Evolutionary conservation across 2,113 vertebrate species (phyloP).

Genomic region (Bambusicola thoracicus): DNA sequence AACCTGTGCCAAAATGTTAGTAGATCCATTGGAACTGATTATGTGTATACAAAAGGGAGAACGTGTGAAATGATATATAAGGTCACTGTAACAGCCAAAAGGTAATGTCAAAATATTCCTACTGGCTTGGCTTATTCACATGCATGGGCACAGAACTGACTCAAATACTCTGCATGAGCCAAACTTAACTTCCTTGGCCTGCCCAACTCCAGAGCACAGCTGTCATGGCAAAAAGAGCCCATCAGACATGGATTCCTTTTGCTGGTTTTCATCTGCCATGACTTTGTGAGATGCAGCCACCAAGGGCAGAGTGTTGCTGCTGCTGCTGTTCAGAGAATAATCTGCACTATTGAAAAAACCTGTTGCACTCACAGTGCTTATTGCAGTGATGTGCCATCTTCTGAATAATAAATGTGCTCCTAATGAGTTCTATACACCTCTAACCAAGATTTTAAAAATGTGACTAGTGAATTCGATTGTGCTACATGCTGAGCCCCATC

Average conservation of each 20-base stretch:
- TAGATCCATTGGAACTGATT: constrained; percentile 66
- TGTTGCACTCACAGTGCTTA: background rate
- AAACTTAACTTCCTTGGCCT: constrained; percentile 64
- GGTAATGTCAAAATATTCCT: constrained; percentile 62
- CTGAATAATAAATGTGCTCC: constrained; percentile 23
- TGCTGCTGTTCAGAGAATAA: constrained; percentile 39
- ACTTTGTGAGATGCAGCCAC: constrained; percentile 66
- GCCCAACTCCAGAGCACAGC: constrained; percentile 61
- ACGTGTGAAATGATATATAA: constrained; percentile 65
- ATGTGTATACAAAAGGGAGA: constrained; percentile 52
- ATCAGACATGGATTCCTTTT: constrained; percentile 64
- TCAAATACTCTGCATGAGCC: constrained; percentile 44
- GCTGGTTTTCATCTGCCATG: constrained; percentile 67
- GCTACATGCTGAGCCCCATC: background rate
- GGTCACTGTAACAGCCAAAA: constrained; percentile 64
- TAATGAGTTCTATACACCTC: constrained; percentile 26
- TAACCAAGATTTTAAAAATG: constrained; percentile 20
- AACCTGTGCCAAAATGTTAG: constrained; percentile 60
- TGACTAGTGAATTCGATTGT: constrained; percentile 15
- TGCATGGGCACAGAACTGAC: constrained; percentile 21
- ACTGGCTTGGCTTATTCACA: constrained; percentile 42
- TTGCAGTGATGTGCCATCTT: background rate
- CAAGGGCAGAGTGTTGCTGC: constrained; percentile 59
- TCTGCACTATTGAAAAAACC: background rate
- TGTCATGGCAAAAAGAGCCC: constrained; percentile 54